A percentile compares a stretch with the other conserved stretches of the same genome.
Evolutionary conservation across 2,888 invertebrate genomes (phyloP).

Genomic region (Ophion ellenae): DNA sequence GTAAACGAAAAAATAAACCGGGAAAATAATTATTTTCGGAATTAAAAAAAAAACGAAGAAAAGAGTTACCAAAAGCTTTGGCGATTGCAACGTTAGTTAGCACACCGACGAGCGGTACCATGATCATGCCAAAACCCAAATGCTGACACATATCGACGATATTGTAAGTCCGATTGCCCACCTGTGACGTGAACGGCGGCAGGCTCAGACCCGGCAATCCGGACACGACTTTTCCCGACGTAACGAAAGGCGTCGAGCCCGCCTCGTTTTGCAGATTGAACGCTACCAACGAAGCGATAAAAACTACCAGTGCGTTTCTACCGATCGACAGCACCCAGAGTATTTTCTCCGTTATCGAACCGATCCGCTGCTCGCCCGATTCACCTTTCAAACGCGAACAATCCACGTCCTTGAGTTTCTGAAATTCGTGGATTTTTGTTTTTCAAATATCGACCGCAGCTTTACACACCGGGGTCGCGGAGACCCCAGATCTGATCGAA

Average conservation of each 20-base stretch:
- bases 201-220: conserved; percentile 89
- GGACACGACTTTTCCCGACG: conserved; percentile 86
- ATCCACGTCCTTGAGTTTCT: conserved; percentile 87
- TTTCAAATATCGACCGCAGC: background rate
- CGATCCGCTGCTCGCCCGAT: conserved; percentile 33
- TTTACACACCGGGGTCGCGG: no score
- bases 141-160: conserved; percentile 89
- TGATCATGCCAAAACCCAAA: conserved; percentile 91
- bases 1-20: background rate
- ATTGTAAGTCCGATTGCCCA: conserved; percentile 87
- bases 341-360: conserved; percentile 84
- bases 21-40: background rate
- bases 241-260: conserved; percentile 86
- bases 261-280: conserved; percentile 78
- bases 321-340: conserved; percentile 91
- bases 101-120: conserved; percentile 94
- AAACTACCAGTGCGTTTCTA: conserved; percentile 91
- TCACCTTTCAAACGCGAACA: conserved; percentile 59
- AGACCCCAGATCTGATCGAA: no score
- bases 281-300: conserved; percentile 87
- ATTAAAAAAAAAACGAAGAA: conserved; percentile 48
- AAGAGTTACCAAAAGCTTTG: conserved; percentile 92
- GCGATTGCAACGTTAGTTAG: conserved; percentile 97
- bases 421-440: conserved; percentile 66
- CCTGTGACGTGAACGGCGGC: conserved; percentile 88